These are phyloP conservation scores for Nephotettix cincticeps DNA, from an alignment of 1,140 invertebrate genomes.

Conservation along the genomic window DNA sequence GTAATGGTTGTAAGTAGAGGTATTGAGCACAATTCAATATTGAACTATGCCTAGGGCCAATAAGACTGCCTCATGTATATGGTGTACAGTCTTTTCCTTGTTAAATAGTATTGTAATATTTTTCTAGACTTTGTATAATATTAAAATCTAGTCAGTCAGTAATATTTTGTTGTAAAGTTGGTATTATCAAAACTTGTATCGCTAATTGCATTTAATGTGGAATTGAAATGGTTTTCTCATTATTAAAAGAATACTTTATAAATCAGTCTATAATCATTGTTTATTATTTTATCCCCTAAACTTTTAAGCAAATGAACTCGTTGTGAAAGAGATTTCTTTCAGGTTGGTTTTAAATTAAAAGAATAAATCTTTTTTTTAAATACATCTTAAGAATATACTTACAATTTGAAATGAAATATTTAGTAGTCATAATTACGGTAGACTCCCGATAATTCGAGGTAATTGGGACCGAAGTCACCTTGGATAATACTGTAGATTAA, in stretches of 20 bases:
- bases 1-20: neutral
- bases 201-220: slow-evolving; percentile 18
- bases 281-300: too few species aligned
- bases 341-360: too few species aligned
- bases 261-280: too few species aligned
- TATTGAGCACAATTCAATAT: slow-evolving; percentile 16
- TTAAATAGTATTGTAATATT: slow-evolving; percentile 23
- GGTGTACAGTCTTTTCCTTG: slow-evolving; percentile 3
- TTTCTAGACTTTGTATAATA: slow-evolving; percentile 22
- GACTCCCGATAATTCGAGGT: too few species aligned
- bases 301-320: too few species aligned
- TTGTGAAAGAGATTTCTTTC: too few species aligned
- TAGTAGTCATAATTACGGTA: too few species aligned
- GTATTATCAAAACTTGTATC: slow-evolving; percentile 8
- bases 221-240: slow-evolving; percentile 17
- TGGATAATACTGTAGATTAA: too few species aligned
- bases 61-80: slow-evolving; percentile 8
- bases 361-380: too few species aligned
- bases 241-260: slow-evolving; percentile 1
- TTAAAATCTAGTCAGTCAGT: slow-evolving; percentile 15
- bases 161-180: slow-evolving; percentile 13
- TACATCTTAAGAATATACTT: too few species aligned
- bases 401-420: too few species aligned
- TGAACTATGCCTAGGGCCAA: neutral
- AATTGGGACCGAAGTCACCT: too few species aligned